phyloP scores from a whole-genome alignment of 2,113 vertebrate genomes.

The Leptosomus discolor region DNA sequence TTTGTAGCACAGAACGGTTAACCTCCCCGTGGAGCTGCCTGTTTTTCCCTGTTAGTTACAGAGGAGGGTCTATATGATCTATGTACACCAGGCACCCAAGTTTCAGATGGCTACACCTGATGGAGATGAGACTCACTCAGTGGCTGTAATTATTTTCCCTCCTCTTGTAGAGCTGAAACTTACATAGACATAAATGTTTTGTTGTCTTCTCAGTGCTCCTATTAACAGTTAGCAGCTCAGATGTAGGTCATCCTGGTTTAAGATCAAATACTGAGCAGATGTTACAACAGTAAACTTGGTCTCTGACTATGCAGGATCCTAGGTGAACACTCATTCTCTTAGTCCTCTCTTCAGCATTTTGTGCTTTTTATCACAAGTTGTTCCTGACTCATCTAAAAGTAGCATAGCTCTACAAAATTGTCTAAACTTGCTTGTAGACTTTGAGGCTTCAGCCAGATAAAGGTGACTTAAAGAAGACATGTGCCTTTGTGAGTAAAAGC shows the following conservation, averaged over 20 bases:
- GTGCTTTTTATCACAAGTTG: not conserved
- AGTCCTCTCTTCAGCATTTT: not conserved
- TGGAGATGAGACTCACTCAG: not conserved
- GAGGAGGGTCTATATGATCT: fast-evolving
- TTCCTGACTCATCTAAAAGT: not conserved
- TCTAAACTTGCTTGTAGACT: not conserved
- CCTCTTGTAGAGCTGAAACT: not conserved
- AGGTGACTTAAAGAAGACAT: not conserved
- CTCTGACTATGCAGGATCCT: not conserved
- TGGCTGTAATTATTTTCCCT: not conserved
- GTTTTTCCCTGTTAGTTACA: not conserved
- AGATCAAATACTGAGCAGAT: not conserved
- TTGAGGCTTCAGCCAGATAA: not conserved
- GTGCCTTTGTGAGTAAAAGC: not conserved
- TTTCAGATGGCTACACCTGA: not conserved
- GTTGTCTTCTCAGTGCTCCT: not conserved
- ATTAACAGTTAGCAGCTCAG: not conserved
- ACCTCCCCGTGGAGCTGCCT: not conserved
- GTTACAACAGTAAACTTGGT: not conserved
- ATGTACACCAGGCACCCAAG: not conserved
- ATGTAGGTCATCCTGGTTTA: not conserved
- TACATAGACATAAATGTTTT: not conserved
- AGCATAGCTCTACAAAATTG: not conserved
- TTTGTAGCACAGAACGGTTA: not conserved
- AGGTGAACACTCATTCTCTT: not conserved